Percentiles rank a stretch among this genome's conserved stretches.
phyloP scores from a whole-genome alignment of 2,888 invertebrate genomes.

The Stenodera caucasica region DNA sequence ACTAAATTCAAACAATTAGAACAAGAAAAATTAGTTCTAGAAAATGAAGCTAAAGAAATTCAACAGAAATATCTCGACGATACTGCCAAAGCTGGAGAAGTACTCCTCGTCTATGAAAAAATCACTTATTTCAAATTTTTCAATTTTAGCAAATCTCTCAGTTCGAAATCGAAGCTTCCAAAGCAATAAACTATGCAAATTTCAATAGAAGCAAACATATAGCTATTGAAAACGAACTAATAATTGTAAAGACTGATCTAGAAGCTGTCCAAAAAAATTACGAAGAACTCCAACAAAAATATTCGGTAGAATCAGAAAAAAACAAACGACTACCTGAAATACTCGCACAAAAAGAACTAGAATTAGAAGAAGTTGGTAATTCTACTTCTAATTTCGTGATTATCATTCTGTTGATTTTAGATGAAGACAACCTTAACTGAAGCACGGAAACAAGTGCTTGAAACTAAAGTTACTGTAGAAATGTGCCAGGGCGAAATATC shows the following conservation, averaged over 20 bases:
- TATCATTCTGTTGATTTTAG: conserved; percentile 34
- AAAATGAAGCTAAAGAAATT: conserved; percentile 42
- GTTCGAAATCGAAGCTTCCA: conserved; percentile 72
- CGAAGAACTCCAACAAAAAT: conserved; percentile 35
- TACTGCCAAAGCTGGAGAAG: conserved; percentile 46
- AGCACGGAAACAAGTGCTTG: conserved; percentile 47
- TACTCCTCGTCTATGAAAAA: conserved; percentile 28
- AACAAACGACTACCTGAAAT: conserved; percentile 64
- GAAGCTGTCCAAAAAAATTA: conserved; percentile 42
- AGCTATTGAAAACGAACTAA: conserved; percentile 59
- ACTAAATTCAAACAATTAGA: conserved; percentile 46
- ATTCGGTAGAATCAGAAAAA: conserved; percentile 42
- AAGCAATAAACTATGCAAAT: conserved; percentile 69
- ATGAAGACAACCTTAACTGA: conserved; percentile 45
- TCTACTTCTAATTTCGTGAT: conserved; percentile 9
- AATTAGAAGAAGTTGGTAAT: conserved; percentile 61
- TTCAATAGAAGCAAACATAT: conserved; percentile 69
- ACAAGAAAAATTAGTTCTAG: conserved; percentile 47
- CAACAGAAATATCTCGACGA: conserved; percentile 39
- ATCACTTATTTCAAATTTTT: background rate
- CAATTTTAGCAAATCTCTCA: conserved; percentile 58
- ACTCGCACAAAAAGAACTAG: conserved; percentile 62
- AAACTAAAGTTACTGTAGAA: conserved; percentile 61
- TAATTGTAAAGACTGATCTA: conserved; percentile 55
- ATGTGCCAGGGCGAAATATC: conserved; percentile 52